Percentiles rank a stretch among this genome's conserved stretches.
Evolutionary conservation across 2,797 vertebrate species (phyloP).

Genomic region (Tiaroga cobitis): DNA sequence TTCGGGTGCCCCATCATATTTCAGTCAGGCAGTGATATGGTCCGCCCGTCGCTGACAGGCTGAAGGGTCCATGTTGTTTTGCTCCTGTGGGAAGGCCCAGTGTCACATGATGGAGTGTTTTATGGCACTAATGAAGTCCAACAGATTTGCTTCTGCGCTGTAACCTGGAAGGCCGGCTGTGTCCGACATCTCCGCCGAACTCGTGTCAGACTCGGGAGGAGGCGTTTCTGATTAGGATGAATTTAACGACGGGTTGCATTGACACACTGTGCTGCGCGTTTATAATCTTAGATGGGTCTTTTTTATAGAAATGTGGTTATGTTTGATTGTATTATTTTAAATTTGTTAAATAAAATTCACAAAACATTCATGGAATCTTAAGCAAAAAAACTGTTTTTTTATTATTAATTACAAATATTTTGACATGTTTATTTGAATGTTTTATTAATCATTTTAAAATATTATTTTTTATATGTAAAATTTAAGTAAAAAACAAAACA

Average conservation of each 20-base stretch:
- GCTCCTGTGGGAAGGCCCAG: constrained; percentile 50
- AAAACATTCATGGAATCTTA: background rate
- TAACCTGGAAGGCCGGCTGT: constrained; percentile 16
- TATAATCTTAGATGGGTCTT: background rate
- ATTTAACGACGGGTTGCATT: background rate
- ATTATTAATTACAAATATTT: background rate
- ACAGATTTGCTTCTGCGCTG: constrained; percentile 35
- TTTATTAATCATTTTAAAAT: background rate
- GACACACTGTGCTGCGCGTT: background rate
- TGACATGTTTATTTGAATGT: background rate
- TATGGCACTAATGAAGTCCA: constrained; percentile 52
- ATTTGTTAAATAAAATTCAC: too few relatives aligned
- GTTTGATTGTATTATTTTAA: background rate
- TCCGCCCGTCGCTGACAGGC: constrained; percentile 45
- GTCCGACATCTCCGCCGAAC: background rate
- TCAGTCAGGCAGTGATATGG: constrained; percentile 71
- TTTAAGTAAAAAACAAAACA: too few relatives aligned
- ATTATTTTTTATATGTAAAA: background rate
- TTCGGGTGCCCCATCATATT: constrained; percentile 61
- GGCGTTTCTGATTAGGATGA: background rate
- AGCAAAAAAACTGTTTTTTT: too few relatives aligned
- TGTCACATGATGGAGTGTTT: constrained; percentile 19
- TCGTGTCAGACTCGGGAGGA: background rate
- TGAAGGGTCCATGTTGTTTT: constrained; percentile 63
- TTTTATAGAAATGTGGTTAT: background rate